Evolutionary conservation across 2,888 invertebrate species (phyloP).

Genomic region (Galeopsomyia nigrocyanea): DNA sequence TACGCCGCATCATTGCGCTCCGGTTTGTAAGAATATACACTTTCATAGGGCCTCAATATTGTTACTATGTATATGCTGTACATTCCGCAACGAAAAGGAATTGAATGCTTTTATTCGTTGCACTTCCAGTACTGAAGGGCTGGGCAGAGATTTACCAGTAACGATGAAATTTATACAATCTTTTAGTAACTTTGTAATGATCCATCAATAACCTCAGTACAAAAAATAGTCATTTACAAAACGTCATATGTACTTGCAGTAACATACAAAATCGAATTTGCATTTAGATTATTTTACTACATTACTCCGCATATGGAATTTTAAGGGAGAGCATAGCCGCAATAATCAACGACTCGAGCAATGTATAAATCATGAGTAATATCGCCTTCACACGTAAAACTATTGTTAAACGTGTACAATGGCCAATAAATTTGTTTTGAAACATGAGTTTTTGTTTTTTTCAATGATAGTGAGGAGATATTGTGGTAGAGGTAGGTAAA

Average conservation of each 20-base stretch:
- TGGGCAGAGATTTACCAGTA: conserved; percentile 17
- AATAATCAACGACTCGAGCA: conserved; percentile 23
- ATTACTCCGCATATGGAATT: conserved; percentile 34
- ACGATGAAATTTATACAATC: conserved; percentile 9
- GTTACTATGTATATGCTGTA: conserved; percentile 11
- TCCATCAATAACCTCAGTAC: conserved; percentile 38
- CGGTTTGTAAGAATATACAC: conserved; percentile 22
- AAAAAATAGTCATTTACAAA: conserved; percentile 40
- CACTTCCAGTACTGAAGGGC: conserved; percentile 21
- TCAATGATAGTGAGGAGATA: neutral
- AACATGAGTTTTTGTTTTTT: neutral
- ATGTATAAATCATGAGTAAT: conserved; percentile 36
- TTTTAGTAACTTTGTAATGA: conserved; percentile 7
- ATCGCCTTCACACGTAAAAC: conserved; percentile 37
- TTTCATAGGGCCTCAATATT: conserved; percentile 29
- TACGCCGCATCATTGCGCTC: conserved; percentile 27
- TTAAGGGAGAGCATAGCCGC: conserved; percentile 20
- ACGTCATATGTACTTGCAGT: conserved; percentile 35
- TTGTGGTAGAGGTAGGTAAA: conserved; percentile 15
- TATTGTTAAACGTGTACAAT: conserved; percentile 39
- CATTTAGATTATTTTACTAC: conserved; percentile 39
- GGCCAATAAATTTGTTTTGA: conserved; percentile 44
- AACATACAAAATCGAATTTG: conserved; percentile 30
- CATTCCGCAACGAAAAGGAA: conserved; percentile 39
- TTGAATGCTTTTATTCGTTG: conserved; percentile 13